Base-by-base conservation (phyloP, 1,140 invertebrate genomes). In the Oppia nitens region DNA sequence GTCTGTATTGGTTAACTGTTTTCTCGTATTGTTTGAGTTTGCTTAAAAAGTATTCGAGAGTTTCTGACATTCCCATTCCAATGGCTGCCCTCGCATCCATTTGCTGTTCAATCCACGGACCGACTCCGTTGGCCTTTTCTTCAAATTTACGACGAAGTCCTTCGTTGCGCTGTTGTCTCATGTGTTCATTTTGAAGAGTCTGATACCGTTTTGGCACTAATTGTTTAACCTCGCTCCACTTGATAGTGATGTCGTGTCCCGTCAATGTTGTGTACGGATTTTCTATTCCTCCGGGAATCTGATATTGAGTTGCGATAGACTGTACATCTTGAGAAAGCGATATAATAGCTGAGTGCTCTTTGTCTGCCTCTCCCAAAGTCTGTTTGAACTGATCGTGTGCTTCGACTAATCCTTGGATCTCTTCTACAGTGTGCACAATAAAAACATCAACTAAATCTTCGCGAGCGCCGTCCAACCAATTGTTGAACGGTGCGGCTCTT, bases 381-480 rank as follows among this genome's bases (percentile, higher is more conserved):
- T 89, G 87, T 70, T 81, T 81, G 78, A 98, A 98, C 67, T 93
- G 88, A 68, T 91, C 86, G 73, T 98, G 94, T 62, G 93, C 92
- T 60, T 62, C 60, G 40, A 59, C 59, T 11, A 66, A 54, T 26
- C 66, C 64, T 73, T 96, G 89, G 66, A 98, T 98, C 75, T 98
- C 95, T 69, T 98, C 92, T 78, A 98, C 91, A 45, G 91, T 96
- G 74, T 98, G 94, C 11, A 98, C 94, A 71, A 98, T 98, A 74
- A 98, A 98, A 87, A 98, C 97, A 69, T 98, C 95, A 24, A 96
- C 88, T 27, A 99, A 77, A 77, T 99, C 95, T 76, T 98, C 94
- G 64, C 93, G 83, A n/a, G 79, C 77, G 66, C 93, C 93, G 74
- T 98, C 94, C 74, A 99, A 75, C 94, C 95, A 98, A 76, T 98